Conservation (phyloP, 2,113 vertebrate species). For the Podarcis raffonei region DNA sequence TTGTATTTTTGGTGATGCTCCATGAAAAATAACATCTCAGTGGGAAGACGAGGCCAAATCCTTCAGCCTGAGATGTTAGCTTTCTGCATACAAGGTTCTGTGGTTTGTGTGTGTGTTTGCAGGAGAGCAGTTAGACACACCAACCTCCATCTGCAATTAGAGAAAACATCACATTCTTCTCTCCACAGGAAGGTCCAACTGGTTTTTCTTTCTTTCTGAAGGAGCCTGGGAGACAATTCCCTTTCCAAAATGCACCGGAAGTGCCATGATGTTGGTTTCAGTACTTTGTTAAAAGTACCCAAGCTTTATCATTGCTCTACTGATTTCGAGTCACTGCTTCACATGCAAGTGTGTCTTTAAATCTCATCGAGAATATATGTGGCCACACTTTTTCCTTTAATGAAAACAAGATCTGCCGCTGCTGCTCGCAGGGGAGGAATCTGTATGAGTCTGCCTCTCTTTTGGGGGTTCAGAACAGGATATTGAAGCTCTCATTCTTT, state of each 20-base stretch:
- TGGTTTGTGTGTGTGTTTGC: no score
- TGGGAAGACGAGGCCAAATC: not conserved
- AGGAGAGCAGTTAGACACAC: not conserved
- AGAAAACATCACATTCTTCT: no score
- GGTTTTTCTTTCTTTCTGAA: no score
- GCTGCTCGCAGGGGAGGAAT: slow-evolving; percentile 8
- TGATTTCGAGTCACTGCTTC: not conserved
- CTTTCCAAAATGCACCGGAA: not conserved
- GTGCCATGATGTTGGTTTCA: not conserved
- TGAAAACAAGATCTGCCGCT: slow-evolving; percentile 13
- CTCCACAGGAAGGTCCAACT: not conserved
- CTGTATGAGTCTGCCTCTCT: not conserved
- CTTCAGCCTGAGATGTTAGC: not conserved
- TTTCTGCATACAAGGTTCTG: not conserved
- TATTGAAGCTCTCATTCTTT: not conserved
- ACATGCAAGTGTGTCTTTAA: not conserved
- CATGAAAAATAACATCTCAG: not conserved
- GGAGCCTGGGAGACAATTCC: not conserved
- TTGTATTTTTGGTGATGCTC: not conserved
- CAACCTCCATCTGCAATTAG: not conserved
- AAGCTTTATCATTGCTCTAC: not conserved
- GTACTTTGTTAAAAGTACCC: not conserved
- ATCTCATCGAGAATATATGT: not conserved
- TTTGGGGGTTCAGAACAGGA: slow-evolving; percentile 3
- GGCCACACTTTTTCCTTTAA: not conserved